Percentiles rank a stretch among this genome's conserved stretches.
phyloP scores from a whole-genome alignment of 1,140 invertebrate genomes.

The Bilobella aurantiaca region DNA sequence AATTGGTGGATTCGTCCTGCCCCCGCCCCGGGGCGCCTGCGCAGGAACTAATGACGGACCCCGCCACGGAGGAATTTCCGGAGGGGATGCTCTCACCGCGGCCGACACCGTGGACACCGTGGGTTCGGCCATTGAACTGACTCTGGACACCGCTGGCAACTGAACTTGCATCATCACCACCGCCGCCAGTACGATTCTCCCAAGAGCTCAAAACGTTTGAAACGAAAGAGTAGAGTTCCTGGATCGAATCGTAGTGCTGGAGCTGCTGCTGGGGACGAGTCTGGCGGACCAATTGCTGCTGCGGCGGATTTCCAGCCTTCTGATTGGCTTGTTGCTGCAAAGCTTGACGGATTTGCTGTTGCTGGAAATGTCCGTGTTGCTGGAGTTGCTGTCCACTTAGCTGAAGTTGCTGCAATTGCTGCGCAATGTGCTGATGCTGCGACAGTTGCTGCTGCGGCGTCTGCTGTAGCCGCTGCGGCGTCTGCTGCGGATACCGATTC shows the following conservation, averaged over 20 bases:
- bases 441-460: too few relatives aligned
- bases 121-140: background rate
- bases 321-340: background rate
- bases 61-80: background rate
- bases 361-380: too few relatives aligned
- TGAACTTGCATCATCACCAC: background rate
- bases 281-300: background rate
- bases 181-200: constrained; percentile 19
- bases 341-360: constrained; percentile 5
- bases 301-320: too few relatives aligned
- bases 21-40: background rate
- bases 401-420: too few relatives aligned
- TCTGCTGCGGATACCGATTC: background rate
- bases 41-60: background rate
- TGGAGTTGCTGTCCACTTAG: too few relatives aligned
- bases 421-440: too few relatives aligned
- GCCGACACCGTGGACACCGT: too few relatives aligned
- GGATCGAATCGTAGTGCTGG: constrained; percentile 34
- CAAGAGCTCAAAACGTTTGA: constrained; percentile 33
- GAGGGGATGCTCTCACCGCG: constrained; percentile 6
- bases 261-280: background rate
- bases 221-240: constrained; percentile 35
- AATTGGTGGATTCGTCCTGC: background rate
- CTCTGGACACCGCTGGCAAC: background rate
- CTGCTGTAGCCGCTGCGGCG: too few relatives aligned